Percentiles rank a stretch among this genome's conserved stretches.
phyloP scores from a whole-genome alignment of 92 coral and sea anemone species.

The Paramuricea clavata region DNA sequence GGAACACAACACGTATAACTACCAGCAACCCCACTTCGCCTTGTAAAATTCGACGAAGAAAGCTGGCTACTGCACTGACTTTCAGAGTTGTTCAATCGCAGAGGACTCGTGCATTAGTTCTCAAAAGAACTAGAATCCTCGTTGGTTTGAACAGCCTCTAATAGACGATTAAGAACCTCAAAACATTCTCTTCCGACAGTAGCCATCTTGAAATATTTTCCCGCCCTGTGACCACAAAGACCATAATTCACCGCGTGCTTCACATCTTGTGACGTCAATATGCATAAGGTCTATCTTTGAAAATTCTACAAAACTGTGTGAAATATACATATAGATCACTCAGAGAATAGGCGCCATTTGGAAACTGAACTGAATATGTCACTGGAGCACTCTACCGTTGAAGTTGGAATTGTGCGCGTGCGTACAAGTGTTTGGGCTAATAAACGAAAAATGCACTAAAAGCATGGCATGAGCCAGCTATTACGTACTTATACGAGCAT shows the following conservation, averaged over 20 bases:
- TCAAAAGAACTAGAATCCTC: constrained; percentile 30
- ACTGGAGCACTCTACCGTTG: too few relatives aligned
- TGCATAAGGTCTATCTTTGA: constrained; percentile 35
- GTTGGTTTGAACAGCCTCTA: background rate
- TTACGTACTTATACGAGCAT: too few relatives aligned
- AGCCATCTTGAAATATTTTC: constrained; percentile 24
- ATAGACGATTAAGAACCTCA: background rate
- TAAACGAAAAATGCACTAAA: too few relatives aligned
- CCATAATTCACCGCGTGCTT: constrained; percentile 18
- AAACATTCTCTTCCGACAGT: background rate
- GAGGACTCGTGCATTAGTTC: constrained; percentile 51
- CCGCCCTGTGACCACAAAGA: background rate
- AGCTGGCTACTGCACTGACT: background rate
- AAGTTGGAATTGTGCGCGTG: too few relatives aligned
- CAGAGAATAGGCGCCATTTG: too few relatives aligned
- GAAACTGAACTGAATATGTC: too few relatives aligned
- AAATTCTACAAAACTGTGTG: too few relatives aligned
- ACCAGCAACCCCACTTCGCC: constrained; percentile 36
- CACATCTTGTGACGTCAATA: background rate
- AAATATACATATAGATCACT: too few relatives aligned
- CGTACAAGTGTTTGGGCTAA: too few relatives aligned
- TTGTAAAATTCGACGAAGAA: constrained; percentile 19
- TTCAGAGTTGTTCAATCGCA: background rate
- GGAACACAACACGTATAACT: constrained; percentile 57
- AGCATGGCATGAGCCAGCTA: too few relatives aligned